Percentiles rank a stretch among this genome's conserved stretches.
Conservation (phyloP, 2,888 invertebrate species). For the Mechanitis messenoides region DNA sequence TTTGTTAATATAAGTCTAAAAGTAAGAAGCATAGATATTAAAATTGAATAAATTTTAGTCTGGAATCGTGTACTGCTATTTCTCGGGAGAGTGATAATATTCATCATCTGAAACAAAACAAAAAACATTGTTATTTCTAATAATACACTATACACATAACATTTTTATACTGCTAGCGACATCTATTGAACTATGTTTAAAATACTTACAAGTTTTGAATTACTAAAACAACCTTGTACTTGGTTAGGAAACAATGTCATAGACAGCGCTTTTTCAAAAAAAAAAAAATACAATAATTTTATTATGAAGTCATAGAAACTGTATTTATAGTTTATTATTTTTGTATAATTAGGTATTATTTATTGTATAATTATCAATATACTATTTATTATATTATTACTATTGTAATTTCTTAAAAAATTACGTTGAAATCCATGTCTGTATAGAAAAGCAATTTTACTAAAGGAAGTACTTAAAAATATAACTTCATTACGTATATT, state of each 20-base stretch:
- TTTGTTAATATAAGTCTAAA: neutral
- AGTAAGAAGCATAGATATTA: neutral
- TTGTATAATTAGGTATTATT: too few relatives aligned
- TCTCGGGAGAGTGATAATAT: conserved; percentile 52
- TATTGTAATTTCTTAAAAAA: too few relatives aligned
- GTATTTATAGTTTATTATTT: too few relatives aligned
- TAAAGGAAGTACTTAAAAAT: neutral
- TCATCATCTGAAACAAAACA: conserved; percentile 51
- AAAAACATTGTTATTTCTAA: too few relatives aligned
- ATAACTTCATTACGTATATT: too few relatives aligned
- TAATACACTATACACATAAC: too few relatives aligned
- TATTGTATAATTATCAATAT: too few relatives aligned
- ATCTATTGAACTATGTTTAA: conserved; percentile 1
- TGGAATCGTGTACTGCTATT: conserved; percentile 16
- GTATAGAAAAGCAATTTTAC: too few relatives aligned
- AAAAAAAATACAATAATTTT: neutral
- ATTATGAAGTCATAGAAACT: neutral
- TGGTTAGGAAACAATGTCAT: neutral
- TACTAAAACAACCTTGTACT: neutral
- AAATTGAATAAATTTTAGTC: conserved; percentile 9
- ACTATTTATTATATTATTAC: too few relatives aligned
- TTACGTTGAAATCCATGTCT: too few relatives aligned
- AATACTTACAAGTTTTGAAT: neutral
- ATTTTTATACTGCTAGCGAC: conserved; percentile 2
- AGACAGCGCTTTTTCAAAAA: conserved; percentile 13